Base-by-base conservation (phyloP, 2,113 vertebrate species). In the Tragelaphus strepsiceros region DNA sequence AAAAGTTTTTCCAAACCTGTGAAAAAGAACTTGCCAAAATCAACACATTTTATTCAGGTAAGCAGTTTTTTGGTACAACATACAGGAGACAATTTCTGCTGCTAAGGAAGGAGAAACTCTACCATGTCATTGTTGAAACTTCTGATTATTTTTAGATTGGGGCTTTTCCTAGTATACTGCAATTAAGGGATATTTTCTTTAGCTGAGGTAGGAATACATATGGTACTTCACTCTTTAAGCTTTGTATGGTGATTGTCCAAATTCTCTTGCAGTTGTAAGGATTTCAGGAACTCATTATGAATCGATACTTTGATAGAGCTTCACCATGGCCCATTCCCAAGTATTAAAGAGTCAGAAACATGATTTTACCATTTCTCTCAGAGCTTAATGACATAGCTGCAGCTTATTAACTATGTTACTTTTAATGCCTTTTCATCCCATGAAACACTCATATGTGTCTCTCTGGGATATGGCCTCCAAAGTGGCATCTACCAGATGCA, bases 21-120 rank as follows among this genome's bases (percentile, higher is more conserved):
- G 99, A 99, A 98, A 99, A 99, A 92, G 99, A 99, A 98, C 99
- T 99, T 98, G 99, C 99, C 99, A 99, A 99, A 99, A 99, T 99
- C 99, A 99, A 99, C 99, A 99, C 99, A 58, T 99, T 99, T 99
- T 99, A 99, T 99, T 99, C 99, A 99, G 99, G 99, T 99, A 99
- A 99, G 94, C 96, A 80, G 35, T 86, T 26, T 59, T 82, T 94
- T 77, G 35, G 28, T 92, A n/a, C 26, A 61, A 83, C 24, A 82
- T 19, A 58, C 6, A 56, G 90, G 30, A 92, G 39, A 56, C 10
- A 35, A 15, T 88, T 93, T 89, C 56, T 91, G 16, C 28, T 95
- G 7, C 9, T 71, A 35, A 28, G 54, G 21, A 39, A 88, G 67
- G 54, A 90, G 35, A 93, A 90, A 87, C 78, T 96, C 32, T 90